These are phyloP conservation scores for Arvicanthis niloticus DNA, from an alignment of 2,113 vertebrate species.

Conservation along the genomic window DNA sequence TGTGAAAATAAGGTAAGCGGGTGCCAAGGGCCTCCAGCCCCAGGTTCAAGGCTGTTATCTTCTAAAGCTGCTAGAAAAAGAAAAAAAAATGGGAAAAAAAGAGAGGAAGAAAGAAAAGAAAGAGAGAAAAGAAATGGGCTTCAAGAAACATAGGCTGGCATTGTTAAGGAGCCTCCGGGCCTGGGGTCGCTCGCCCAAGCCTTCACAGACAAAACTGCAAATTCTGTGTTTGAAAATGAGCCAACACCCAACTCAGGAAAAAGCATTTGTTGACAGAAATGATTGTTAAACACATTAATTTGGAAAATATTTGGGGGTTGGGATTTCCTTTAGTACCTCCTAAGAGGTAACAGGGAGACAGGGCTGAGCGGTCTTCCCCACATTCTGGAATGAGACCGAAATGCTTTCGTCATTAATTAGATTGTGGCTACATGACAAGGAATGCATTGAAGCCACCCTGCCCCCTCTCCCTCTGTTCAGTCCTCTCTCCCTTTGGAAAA, in stretches of 20 bases:
- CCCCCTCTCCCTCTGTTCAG: not conserved
- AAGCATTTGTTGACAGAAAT: constrained; percentile 43
- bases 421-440: constrained; percentile 4
- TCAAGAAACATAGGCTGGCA: not conserved
- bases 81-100: too few species aligned
- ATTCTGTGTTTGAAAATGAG: not conserved
- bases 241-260: not conserved
- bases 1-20: rapidly evolving
- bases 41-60: not conserved
- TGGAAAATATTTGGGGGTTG: constrained; percentile 65
- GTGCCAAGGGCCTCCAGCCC: rapidly evolving
- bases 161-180: not conserved
- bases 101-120: too few species aligned
- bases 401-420: constrained; percentile 35
- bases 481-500: not conserved
- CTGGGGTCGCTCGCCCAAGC: not conserved
- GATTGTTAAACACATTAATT: constrained; percentile 49
- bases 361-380: not conserved
- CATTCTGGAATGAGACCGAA: not conserved
- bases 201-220: not conserved
- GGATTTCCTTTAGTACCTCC: constrained; percentile 40
- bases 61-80: not conserved
- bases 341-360: constrained; percentile 8
- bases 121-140: not conserved
- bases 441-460: not conserved